Base-by-base conservation (phyloP, 2,113 vertebrate species). In the Gymnarchus niloticus region DNA sequence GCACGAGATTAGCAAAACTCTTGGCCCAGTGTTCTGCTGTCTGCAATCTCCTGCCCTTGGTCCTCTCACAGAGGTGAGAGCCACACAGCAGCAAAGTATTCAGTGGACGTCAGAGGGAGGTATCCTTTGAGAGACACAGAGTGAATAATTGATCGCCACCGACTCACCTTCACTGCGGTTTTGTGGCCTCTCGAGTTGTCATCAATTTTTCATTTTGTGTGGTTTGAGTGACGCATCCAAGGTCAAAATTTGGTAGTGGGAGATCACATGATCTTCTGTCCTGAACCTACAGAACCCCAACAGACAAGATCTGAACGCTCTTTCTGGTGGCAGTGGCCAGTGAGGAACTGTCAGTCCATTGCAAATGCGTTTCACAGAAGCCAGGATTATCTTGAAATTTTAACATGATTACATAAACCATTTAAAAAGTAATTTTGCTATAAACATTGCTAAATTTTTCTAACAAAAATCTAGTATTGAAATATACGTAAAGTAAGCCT, bases 61-160 rank as follows among this genome's bases (percentile, higher is more conserved):
- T 52, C 85, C 2, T 33, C 41, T 28, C 2, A 23, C n/a, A n/a
- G 52, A 41, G 2, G 54, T 23, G 33, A 28, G 76, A 59, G 85
- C 37, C 61, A 69, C 61, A 37, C 14, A 6, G 65, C 10, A 33
- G 65, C 14, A 21, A 86, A 44, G 3, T 28, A 73, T 41, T 41
- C 65, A 33, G 76, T 10, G n/a, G 56, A 86, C 44, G 61, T 76
- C 83, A 41, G 41, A 49, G 83, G 57, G 17, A 25, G 57, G 59
- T 19, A 69, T 25, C 59, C 37, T 84, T 19, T 19, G 48, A 76
- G 83, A 73, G 49, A 56, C 61, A 54, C 61, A 46, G 19, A 46
- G 61, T 84, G 48, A 85, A 77, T 85, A 76, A 85, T 85, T 77
- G 51, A 76, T 76, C 28, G 1, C 59, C 17, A 8, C 23, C 21